Evolutionary conservation across 2,113 vertebrate species (phyloP), one percentile per base, ranked within the genome.

Genomic region (Jaculus jaculus): DNA sequence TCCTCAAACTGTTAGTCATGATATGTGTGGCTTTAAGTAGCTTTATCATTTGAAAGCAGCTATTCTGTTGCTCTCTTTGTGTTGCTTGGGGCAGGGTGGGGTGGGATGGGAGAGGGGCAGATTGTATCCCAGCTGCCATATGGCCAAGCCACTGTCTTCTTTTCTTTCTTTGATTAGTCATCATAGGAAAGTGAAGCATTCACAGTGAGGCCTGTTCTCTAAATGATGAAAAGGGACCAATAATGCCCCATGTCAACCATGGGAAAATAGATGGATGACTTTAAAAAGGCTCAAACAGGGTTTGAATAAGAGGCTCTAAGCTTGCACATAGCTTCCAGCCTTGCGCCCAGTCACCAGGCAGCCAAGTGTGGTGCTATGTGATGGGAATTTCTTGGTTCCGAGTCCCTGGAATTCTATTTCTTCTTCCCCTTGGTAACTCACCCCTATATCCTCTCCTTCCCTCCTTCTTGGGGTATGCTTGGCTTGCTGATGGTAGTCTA

Each of bases 1-100:
- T 80, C 83, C 91, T 65, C 60, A 79, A 69, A 84, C 72, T 75
- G 88, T 95, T 81, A 37, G 63, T 90, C 90, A 90, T 28, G 28
- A 69, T 85, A 75, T 85, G 65, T 12, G 0, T 68, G 24, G 68
- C 71, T 84, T 37, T 60, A 86, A 23, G 51, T 74, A 47, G 69
- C 39, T 47, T 51, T 68, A 51, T 81, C 73, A 87, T 88, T 83
- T 74, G 77, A 37, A 75, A 10, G 60, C 81, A 83, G 58, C 24
- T 71, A 61, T 74, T 94, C 73, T 84, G 85, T 69, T 88, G 72
- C 82, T 77, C 80, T 79, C 66, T 30, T 23, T 7, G 26, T 68
- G 47, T 51, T 54, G 68, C 92, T 88, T 65, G 71, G 42, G 87
- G 84, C 28, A 47, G 71, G 82, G n/a, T 87, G 72, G 68, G 68